Evolutionary conservation across 1,140 invertebrate species (phyloP).

Genomic region (Psix sp.): DNA sequence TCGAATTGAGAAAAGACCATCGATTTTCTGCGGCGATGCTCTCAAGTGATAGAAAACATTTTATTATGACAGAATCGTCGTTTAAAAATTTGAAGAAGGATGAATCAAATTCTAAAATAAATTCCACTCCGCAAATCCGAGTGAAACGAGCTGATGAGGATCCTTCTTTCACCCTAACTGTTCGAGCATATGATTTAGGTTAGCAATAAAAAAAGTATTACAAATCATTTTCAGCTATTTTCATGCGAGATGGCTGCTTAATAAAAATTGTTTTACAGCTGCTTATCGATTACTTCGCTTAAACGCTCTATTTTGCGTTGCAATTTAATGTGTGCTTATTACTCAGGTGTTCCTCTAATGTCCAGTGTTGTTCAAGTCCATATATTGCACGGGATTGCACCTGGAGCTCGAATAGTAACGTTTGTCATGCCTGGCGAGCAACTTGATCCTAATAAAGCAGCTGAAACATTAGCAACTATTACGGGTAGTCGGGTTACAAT

Average conservation of each 20-base stretch:
- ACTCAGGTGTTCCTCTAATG: constrained; percentile 81
- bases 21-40: constrained; percentile 23
- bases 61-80: constrained; percentile 28
- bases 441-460: constrained; percentile 83
- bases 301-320: background rate
- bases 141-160: constrained; percentile 75
- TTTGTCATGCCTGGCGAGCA: constrained; percentile 87
- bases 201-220: constrained; percentile 17
- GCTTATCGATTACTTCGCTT: background rate
- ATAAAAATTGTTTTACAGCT: background rate
- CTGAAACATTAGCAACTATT: constrained; percentile 84
- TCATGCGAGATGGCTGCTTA: background rate
- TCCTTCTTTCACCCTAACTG: constrained; percentile 81
- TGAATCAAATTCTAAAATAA: constrained; percentile 26
- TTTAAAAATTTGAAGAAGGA: constrained; percentile 39
- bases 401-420: constrained; percentile 81
- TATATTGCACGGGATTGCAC: constrained; percentile 83
- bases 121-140: constrained; percentile 49
- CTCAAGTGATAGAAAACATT: constrained; percentile 27
- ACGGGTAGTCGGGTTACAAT: constrained; percentile 87
- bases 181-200: constrained; percentile 88
- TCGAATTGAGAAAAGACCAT: constrained; percentile 34
- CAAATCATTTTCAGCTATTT: constrained; percentile 4
- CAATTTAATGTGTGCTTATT: constrained; percentile 22
- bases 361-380: constrained; percentile 82